Base-by-base conservation (phyloP, 1,140 invertebrate genomes). In the Apocrypta bakeri region DNA sequence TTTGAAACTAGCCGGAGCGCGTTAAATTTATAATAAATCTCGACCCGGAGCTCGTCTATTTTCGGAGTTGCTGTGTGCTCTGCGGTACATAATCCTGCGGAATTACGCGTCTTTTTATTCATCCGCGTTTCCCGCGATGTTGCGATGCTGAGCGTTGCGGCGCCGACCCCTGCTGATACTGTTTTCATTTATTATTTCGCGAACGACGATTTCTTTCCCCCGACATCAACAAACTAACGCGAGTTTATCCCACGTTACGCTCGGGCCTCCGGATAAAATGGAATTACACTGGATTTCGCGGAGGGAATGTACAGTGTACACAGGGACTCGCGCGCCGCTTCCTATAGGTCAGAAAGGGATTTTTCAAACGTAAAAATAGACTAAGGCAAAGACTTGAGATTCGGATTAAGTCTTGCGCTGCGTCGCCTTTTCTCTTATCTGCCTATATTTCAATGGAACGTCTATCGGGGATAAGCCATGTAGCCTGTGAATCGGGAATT, bases 101-200 rank as follows among this genome's bases (percentile, higher is more conserved):
- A 61, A 79, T 71, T 79, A 79, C 27, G 9, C 29, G 42, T n/a
- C n/a, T 71, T 79, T 79, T 79, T 71, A 56, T 24, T 42, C 21
- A 56, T 56, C n/a, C 31, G 24, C n/a, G 12, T 21, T 24, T 64
- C 33, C 27, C 21, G 73, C 42, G n/a, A n/a, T n/a, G n/a, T n/a
- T n/a, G n/a, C n/a, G n/a, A n/a, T n/a, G n/a, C n/a, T n/a, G n/a
- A n/a, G n/a, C n/a, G n/a, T n/a, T n/a, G n/a, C n/a, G n/a, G n/a
- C n/a, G n/a, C n/a, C 33, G 2, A 37, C 33, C 33, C 33, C 33
- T 9, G 27, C 56, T 63, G 27, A 6, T 12, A 12, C 31, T 68
- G 63, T 27, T 66, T 78, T 42, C 63, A 66, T 42, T 66, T 68
- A 66, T 78, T 42, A 66, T 42, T 68, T 68, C 8, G n/a, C 31